Base-by-base conservation (phyloP, 2,113 vertebrate species). In the Agelaius phoeniceus region DNA sequence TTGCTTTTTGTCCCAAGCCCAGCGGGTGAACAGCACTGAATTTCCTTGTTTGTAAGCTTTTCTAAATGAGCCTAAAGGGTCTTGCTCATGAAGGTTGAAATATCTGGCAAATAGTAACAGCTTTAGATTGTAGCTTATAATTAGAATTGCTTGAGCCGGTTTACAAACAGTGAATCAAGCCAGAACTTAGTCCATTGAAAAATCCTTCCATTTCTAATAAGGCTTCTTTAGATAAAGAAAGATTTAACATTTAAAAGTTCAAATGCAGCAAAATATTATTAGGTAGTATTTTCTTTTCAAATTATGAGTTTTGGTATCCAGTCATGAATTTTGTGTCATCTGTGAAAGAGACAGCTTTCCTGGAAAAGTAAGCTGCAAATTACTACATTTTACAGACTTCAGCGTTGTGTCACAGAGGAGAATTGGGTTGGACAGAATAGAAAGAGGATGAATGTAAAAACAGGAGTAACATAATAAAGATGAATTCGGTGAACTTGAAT, bases 41-140 rank as follows among this genome's bases (percentile, higher is more conserved):
- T 95, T 90, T 83, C 43, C 73, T 88, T 90, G 87, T 95, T 94
- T 88, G 71, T 91, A 96, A 93, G 72, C 58, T 96, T 96, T 97
- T 94, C 96, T 94, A 97, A 96, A 97, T 91, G 58, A 96, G 84
- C 94, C 94, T 97, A 84, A 90, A 95, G 94, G 95, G 61, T 91
- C 77, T 91, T 94, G 83, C 89, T 97, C 81, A 79, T 72, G 75
- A 90, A 90, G 91, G 91, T 89, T 87, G 83, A 94, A 97, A 97
- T 93, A 82, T 82, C 71, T 97, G 94, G 84, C 93, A 96, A 91
- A 87, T 55, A 89, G 48, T 66, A 75, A 90, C 69, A 96, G 28
- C 81, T 96, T 87, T 87, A 94, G 84, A 92, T 76, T 10, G 31
- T 52, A 89, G 86, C 54, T 96, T 92, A 41, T 87, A 95, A 93